Conservation (phyloP, 1,140 invertebrate genomes). For the Phocides pigmalion region DNA sequence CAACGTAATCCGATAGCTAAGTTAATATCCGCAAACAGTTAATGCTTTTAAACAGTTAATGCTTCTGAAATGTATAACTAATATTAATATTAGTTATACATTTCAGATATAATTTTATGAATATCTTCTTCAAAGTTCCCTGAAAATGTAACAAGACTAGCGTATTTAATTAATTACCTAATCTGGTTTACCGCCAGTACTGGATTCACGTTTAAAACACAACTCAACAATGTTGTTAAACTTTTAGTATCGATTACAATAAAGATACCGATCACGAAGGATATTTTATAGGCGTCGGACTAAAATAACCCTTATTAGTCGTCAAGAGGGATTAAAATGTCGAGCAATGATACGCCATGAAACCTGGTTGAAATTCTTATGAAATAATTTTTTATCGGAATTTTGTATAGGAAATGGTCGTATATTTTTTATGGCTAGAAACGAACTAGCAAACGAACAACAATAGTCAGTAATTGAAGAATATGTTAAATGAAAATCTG, state of each 20-base stretch:
- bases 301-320: not conserved
- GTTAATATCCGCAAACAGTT: too few species aligned
- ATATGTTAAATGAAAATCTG: too few species aligned
- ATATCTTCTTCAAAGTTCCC: not conserved
- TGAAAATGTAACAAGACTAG: not conserved
- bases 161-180: not conserved
- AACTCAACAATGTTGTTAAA: not conserved
- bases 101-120: not conserved
- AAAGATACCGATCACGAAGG: not conserved
- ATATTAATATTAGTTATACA: not conserved
- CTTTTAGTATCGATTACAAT: not conserved
- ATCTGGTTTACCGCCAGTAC: not conserved
- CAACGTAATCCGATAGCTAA: too few species aligned
- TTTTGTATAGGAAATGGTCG: too few species aligned
- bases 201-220: not conserved
- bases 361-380: not conserved
- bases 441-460: too few species aligned
- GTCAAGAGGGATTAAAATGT: not conserved
- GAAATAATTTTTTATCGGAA: too few species aligned
- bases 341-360: not conserved
- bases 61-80: too few species aligned
- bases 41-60: too few species aligned
- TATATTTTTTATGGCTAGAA: too few species aligned
- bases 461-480: too few species aligned
- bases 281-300: not conserved